phyloP scores from a whole-genome alignment of 2,888 invertebrate genomes.

The Drosophila multiciliata region DNA sequence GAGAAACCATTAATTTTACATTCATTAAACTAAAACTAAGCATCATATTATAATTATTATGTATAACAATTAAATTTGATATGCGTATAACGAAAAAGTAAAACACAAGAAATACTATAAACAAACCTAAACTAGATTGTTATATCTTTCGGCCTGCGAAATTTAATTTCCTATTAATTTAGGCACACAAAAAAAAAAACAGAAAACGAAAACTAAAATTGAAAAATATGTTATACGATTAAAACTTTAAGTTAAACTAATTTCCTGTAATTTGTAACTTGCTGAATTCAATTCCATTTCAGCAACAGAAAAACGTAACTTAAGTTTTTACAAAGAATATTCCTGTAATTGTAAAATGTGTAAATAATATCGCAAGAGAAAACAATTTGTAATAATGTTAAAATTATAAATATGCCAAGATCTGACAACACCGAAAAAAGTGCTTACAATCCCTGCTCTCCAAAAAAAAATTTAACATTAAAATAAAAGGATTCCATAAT shows the following conservation, averaged over 20 bases:
- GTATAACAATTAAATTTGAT: conserved; percentile 49
- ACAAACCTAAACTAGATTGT: conserved; percentile 50
- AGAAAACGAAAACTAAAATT: conserved; percentile 31
- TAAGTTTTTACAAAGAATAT: conserved; percentile 66
- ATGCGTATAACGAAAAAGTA: conserved; percentile 48
- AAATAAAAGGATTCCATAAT: conserved; percentile 14
- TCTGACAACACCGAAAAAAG: conserved; percentile 34
- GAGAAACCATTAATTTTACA: conserved; percentile 54
- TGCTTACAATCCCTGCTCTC: conserved; percentile 9
- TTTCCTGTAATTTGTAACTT: conserved; percentile 57
- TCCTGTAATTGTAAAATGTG: conserved; percentile 75
- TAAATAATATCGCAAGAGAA: conserved; percentile 58
- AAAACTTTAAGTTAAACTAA: conserved; percentile 46
- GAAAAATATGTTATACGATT: conserved; percentile 35
- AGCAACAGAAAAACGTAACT: conserved; percentile 19
- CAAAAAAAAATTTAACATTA: not conserved
- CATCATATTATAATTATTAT: conserved; percentile 47
- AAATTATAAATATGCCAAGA: conserved; percentile 48
- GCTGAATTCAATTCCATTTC: conserved; percentile 42
- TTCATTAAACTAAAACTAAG: conserved; percentile 43
- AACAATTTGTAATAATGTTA: conserved; percentile 47
- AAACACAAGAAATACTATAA: conserved; percentile 27
- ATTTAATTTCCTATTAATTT: conserved; percentile 76
- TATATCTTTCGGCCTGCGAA: conserved; percentile 72
- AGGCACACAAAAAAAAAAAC: conserved; percentile 41